Base-by-base conservation (phyloP, 2,797 vertebrate species). In the Danio kyathit region DNA sequence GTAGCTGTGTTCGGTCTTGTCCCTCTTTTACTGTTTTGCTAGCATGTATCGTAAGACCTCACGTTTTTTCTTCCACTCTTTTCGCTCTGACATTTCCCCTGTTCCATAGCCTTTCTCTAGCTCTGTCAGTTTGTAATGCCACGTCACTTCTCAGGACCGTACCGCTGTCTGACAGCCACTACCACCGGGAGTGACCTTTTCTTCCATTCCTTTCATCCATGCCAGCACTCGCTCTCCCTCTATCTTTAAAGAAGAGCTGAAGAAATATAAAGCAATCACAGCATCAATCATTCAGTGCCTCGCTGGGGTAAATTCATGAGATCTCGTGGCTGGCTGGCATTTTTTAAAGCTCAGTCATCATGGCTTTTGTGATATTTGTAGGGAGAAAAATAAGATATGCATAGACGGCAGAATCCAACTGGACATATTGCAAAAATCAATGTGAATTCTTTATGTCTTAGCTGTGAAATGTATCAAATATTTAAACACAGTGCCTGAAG, bases 121-220 rank as follows among this genome's bases (percentile, higher is more conserved):
- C 67, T 79, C 79, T 82, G 81, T 87, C 86, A 85, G 69, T 73
- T 83, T n/a, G 59, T 79, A 81, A 81, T 82, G 77, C 65, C 81
- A 76, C 81, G 57, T 87, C 86, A 83, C 17, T 76, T 75, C 75
- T 87, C 79, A 83, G 79, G 54, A 67, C 48, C 3, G 7, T 63
- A 60, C 60, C 69, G 19, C 83, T 73, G 66, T 73, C 44, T 87
- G 86, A 87, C 86, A 85, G 83, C 67, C 56, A 14, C 41, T 54
- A 48, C 83, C 86, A 85, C 71, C 51, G 76, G 83, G 70, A 87
- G 48, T 87, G 86, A 87, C 83, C 86, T 87, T 85, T 85, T 75
- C 81, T 57, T 83, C 79, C 79, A 41, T 40, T 67, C 70, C 21
- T 73, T 73, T 80, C 41, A 54, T 80, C 21, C 12, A 0, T 29